Base-by-base conservation (phyloP, 1,140 invertebrate genomes). In the Chelonus insularis region DNA sequence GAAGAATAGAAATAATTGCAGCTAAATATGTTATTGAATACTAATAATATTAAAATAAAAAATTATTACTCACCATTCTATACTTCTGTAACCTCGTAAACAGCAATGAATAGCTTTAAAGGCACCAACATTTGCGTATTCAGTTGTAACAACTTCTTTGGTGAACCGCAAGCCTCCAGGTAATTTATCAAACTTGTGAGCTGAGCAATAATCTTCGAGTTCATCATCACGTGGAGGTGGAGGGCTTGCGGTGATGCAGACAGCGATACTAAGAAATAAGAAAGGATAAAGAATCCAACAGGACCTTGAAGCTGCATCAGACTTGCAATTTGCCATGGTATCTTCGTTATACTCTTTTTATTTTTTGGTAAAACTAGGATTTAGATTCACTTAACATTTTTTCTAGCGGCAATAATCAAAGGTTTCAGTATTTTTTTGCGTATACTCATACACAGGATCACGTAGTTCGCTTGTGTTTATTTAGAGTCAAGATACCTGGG, bases 81-180 rank as follows among this genome's bases (percentile, higher is more conserved):
- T 89, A 74, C 88, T 90, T 56, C 88, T 79, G 70, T 90, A 91
- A 67, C 87, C 87, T 67, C 87, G 85, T 23, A 88, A 84, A 72
- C 89, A 91, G 76, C 89, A 91, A 70, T 90, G 88, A 20, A 91
- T 83, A 61, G 87, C 88, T 76, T 91, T 91, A 81, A 90, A 89
- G 20, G 85, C 82, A 41, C 85, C 84, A 23, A 86, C 82, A 62
- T 88, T 85, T 8, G 86, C 88, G 68, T 86, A 90, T 63, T 91
- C 89, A 56, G 74, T 78, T 7, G 81, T 76, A 20, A 85, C 84
- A 7, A 87, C 83, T 67, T 90, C 89, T 72, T 90, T 90, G 57
- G 87, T 89, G 72, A 90, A 89, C 68, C 86, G 83, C 75, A 89
- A 48, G 4, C 79, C 79, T 6, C 71, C 69, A 1, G 70, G 71